Base-by-base conservation (phyloP, 1,140 invertebrate genomes). In the Camponotus floridanus region DNA sequence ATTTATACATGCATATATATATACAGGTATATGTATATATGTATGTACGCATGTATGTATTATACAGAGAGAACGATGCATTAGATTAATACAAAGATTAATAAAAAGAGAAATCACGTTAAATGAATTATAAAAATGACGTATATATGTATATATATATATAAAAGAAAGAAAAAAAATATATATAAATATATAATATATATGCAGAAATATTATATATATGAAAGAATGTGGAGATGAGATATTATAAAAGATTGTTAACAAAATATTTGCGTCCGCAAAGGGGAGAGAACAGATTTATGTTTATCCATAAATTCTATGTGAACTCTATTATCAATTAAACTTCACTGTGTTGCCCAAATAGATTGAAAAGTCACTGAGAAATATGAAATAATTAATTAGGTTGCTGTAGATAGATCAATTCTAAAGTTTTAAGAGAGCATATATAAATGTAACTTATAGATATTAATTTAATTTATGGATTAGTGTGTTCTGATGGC, bases 231-330 rank as follows among this genome's bases (percentile, higher is more conserved):
- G 81, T 85, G 86, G 76, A 21, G 81, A 89, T 90, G 88, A 51
- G 13, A 92, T 90, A 92, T 91, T 92, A 91, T 93, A 92, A 92
- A 80, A 93, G 86, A 94, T 93, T 94, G 92, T 94, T 94, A 90
- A 92, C 84, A 91, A 93, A 92, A 93, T 92, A 93, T 92, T 94
- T 94, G 90, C 94, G 93, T 94, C 93, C 93, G 93, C 88, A 86
- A 89, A 90, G 61, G 79, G 67, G 80, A 86, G 87, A 91, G 73
- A 84, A 85, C 61, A 78, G 71, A 80, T 91, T 92, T 91, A 92
- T 84, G 91, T 94, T 94, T 92, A 91, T 91, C 62, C 86, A 90
- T 92, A 88, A 91, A 92, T 93, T 94, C 87, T 94, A 91, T 92
- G 88, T 91, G 84, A 90, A 89, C 85, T 51, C 48, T 91, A 91